Evolutionary conservation across 2,797 vertebrate genomes (phyloP).

Genomic region (Lycodopsis pacificus): DNA sequence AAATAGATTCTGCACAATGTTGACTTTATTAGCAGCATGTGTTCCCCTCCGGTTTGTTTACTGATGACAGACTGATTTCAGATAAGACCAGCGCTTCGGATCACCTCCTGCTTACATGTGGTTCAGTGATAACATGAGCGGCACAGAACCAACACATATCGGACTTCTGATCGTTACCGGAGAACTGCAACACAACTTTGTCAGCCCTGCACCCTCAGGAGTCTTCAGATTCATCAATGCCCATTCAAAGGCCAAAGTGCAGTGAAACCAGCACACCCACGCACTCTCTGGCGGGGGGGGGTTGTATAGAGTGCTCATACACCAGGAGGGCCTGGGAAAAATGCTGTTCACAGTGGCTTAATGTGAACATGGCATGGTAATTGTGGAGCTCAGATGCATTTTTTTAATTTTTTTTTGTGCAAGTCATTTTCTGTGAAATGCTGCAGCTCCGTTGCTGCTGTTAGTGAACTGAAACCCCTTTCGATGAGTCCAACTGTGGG

Average conservation of each 20-base stretch:
- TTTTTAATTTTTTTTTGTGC: slow-evolving; percentile 9
- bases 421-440: slow-evolving; percentile 26
- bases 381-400: slow-evolving; percentile 39
- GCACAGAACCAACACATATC: neutral
- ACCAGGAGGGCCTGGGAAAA: slow-evolving; percentile 66
- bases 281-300: slow-evolving; percentile 35
- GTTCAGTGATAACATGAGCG: neutral
- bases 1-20: neutral
- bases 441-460: neutral
- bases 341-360: slow-evolving; percentile 43
- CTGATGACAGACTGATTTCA: slow-evolving; percentile 10
- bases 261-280: slow-evolving; percentile 45
- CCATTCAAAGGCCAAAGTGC: slow-evolving; percentile 48
- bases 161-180: slow-evolving; percentile 25
- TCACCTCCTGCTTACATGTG: slow-evolving; percentile 3
- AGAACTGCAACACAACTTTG: neutral
- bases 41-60: slow-evolving; percentile 12
- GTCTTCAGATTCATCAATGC: slow-evolving; percentile 47
- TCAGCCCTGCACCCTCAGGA: slow-evolving; percentile 1
- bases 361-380: slow-evolving; percentile 41
- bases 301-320: slow-evolving; percentile 32
- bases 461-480: neutral
- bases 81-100: neutral
- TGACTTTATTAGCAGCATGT: slow-evolving; percentile 27
- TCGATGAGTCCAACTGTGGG: neutral